Conservation (phyloP, 1,140 invertebrate genomes). For the Drosophila varians region DNA sequence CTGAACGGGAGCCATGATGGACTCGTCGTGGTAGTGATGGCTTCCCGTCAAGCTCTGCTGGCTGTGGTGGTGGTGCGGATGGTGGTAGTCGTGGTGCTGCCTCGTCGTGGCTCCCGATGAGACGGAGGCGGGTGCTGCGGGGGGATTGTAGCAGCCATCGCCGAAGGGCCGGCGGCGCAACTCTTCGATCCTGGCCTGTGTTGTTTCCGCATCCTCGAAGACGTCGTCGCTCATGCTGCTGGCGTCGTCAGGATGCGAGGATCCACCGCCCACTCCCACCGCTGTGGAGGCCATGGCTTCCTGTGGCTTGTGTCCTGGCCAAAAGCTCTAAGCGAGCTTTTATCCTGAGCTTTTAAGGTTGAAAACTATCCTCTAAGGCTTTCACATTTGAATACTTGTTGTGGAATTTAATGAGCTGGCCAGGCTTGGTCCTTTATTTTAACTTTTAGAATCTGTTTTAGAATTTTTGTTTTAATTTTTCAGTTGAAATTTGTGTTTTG, state of each 20-base stretch:
- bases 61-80: conserved; percentile 62
- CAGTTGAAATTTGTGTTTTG: neutral
- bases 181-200: conserved; percentile 75
- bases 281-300: conserved; percentile 24
- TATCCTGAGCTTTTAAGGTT: conserved; percentile 33
- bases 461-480: neutral
- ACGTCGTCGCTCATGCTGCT: conserved; percentile 92
- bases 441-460: too few species aligned
- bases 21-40: conserved; percentile 75
- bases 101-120: conserved; percentile 16
- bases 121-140: conserved; percentile 53
- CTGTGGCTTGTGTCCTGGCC: conserved; percentile 40
- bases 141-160: conserved; percentile 74
- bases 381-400: conserved; percentile 25
- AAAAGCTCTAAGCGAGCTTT: conserved; percentile 30
- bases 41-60: conserved; percentile 74
- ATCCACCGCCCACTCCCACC: conserved; percentile 3
- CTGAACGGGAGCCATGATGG: conserved; percentile 73
- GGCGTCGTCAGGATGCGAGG: conserved; percentile 66
- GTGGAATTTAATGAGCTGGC: neutral
- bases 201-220: conserved; percentile 86
- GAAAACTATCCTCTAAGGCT: conserved; percentile 21
- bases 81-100: conserved; percentile 39
- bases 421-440: neutral
- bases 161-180: conserved; percentile 69